These are phyloP conservation scores for Actinia tenebrosa DNA, from an alignment of 64 coral and sea anemone genomes.

Conservation along the genomic window DNA sequence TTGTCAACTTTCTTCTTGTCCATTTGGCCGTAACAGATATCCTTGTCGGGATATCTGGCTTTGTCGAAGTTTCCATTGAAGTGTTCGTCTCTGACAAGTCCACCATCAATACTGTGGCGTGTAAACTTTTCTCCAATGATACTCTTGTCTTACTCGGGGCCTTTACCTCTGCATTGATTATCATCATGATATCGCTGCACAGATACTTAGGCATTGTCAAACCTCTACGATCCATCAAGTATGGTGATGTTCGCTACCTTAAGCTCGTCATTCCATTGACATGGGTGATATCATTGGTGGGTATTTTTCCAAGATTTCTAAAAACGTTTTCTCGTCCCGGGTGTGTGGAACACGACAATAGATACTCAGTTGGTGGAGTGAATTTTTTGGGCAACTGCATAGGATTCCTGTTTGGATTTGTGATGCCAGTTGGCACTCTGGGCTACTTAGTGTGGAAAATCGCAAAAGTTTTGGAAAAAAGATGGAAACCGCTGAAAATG, in stretches of 20 bases:
- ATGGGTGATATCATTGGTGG: neutral
- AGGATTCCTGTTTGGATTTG: neutral
- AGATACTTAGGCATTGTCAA: neutral
- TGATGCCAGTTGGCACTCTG: neutral
- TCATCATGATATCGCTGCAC: neutral
- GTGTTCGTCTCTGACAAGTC: neutral
- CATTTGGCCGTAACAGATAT: neutral
- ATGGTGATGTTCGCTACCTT: neutral
- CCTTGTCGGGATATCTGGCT: neutral
- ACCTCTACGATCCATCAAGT: neutral
- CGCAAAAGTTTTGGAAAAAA: neutral
- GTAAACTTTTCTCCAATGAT: neutral
- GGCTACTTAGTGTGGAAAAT: neutral
- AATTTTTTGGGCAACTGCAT: neutral
- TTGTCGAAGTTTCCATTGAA: neutral
- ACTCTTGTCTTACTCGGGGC: neutral
- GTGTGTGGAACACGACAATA: neutral
- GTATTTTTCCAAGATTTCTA: neutral
- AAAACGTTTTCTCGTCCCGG: neutral
- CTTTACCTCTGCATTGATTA: neutral
- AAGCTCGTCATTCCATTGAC: neutral
- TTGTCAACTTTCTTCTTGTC: constrained; percentile 6
- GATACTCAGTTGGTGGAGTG: neutral
- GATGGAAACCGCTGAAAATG: neutral
- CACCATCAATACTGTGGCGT: neutral